Conservation (phyloP, 2,888 invertebrate genomes). For the Acrobasis suavella region DNA sequence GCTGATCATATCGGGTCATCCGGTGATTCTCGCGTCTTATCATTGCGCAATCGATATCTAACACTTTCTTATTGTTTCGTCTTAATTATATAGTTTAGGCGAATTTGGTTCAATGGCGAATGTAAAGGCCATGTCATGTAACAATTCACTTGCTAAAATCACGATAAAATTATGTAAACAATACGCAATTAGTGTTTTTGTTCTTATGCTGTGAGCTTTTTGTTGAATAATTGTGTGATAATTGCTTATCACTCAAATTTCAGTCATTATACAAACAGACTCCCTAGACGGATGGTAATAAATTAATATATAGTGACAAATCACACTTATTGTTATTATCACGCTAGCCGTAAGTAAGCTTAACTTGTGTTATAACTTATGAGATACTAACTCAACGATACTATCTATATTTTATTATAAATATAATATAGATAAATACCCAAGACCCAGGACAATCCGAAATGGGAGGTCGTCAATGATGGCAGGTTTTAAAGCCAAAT, state of each 20-base stretch:
- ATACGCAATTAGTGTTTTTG: conserved; percentile 4
- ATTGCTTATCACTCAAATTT: conserved; percentile 1
- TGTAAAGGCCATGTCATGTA: conserved; percentile 38
- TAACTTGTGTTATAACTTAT: no score
- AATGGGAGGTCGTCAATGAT: no score
- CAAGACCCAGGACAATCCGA: no score
- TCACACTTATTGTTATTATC: no score
- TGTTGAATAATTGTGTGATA: neutral
- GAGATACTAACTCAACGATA: no score
- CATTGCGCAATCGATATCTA: conserved; percentile 62
- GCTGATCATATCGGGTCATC: conserved; percentile 68
- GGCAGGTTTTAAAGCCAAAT: no score
- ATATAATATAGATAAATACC: no score
- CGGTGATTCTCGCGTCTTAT: conserved; percentile 69
- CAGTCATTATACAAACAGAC: neutral
- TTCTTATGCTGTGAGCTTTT: conserved; percentile 1
- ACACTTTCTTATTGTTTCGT: conserved; percentile 77
- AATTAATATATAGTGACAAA: no score
- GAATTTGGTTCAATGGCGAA: conserved; percentile 61
- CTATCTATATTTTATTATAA: no score
- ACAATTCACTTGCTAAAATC: conserved; percentile 10
- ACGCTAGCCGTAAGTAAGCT: no score
- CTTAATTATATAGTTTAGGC: conserved; percentile 60
- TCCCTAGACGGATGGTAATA: neutral
- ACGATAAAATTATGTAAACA: conserved; percentile 10